Percentiles rank a stretch among this genome's conserved stretches.
These are phyloP conservation scores for Philereme transversata DNA, from an alignment of 2,888 invertebrate species.

Conservation along the genomic window DNA sequence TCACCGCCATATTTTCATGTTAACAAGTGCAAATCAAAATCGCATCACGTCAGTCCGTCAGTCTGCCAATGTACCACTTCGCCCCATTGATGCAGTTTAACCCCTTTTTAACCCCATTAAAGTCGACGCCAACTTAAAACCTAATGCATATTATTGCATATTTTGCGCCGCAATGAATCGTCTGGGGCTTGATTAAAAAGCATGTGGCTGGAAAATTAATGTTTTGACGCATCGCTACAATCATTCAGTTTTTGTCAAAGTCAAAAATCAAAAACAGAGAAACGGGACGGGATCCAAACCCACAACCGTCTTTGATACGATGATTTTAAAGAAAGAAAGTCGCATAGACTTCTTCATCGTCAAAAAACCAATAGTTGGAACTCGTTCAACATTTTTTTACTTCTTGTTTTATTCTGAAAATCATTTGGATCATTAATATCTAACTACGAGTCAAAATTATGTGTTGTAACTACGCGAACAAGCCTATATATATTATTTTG, in stretches of 20 bases:
- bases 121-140: slow-evolving; percentile 43
- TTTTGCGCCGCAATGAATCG: slow-evolving; percentile 41
- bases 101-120: slow-evolving; percentile 45
- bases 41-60: slow-evolving; percentile 36
- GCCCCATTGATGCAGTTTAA: slow-evolving; percentile 42
- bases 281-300: too few species aligned
- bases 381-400: too few species aligned
- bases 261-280: too few species aligned
- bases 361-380: too few species aligned
- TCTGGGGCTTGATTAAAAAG: slow-evolving; percentile 43
- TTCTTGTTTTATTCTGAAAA: too few species aligned
- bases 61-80: slow-evolving; percentile 22
- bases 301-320: too few species aligned
- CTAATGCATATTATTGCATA: slow-evolving; percentile 53
- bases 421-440: too few species aligned
- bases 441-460: too few species aligned
- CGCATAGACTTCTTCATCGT: too few species aligned
- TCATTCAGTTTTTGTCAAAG: background rate
- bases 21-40: slow-evolving; percentile 50
- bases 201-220: slow-evolving; percentile 42
- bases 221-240: background rate
- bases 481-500: background rate
- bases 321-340: too few species aligned
- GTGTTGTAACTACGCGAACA: too few species aligned
- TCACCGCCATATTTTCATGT: slow-evolving; percentile 46